Base-by-base conservation (phyloP, 2,797 vertebrate species). In the Chrysolophus pictus region DNA sequence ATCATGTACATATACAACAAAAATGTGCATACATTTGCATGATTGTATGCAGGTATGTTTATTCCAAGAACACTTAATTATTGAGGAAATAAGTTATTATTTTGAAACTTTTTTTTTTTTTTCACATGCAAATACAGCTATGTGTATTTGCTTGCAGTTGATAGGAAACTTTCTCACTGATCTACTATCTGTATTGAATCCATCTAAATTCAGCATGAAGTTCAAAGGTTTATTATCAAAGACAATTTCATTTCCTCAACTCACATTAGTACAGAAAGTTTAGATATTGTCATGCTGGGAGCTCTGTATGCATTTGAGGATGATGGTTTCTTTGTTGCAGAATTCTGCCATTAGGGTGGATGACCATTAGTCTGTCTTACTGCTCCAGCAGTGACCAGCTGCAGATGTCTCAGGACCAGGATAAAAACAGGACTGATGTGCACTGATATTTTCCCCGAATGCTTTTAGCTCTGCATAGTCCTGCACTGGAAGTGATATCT, bases 251-350 rank as follows among this genome's bases (percentile, higher is more conserved):
- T 62, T 93, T 83, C 53, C 82, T 63, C 53, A 59, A 6, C 8
- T 71, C 41, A 10, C 0, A 1, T 3, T 14, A 71, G 41, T 31
- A 46, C 0, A 1, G 31, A 13, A 70, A 24, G 15, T 31, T 82
- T 63, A 28, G 12, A 26, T 75, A 42, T 44, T 35, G 16, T n/a
- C 26, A 6, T n/a, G 37, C 17, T n/a, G 53, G 53, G n/a, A 67
- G 70, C 16, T 60, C 28, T 55, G 0, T 23, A 35, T 71, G 31
- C 10, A 17, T 59, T 47, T 59, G 59, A 49, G 31, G 65, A 7
- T 17, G 23, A 24, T 72, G 42, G 1, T 42, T 62, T 78, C 23
- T 46, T 28, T 74, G 11, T 19, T 70, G 37, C 46, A 35, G 35
- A 35, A n/a, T 14, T 77, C 24, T 73, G 35, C 21, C 5, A 0